Evolutionary conservation across 1,140 invertebrate genomes (phyloP).

Genomic region (Acromyrmex charruanus): DNA sequence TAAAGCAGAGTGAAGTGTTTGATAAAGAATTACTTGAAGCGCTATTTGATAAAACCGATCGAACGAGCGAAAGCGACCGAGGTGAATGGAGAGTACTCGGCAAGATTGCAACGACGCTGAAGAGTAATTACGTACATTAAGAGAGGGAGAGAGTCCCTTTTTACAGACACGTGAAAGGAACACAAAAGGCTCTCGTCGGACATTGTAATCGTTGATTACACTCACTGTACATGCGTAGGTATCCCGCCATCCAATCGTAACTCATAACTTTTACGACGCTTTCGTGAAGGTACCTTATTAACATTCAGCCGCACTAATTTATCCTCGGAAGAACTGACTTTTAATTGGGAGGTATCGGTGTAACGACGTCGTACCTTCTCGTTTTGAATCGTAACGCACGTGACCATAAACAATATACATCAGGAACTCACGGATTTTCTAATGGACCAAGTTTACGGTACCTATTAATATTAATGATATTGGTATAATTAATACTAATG

Average conservation of each 20-base stretch:
- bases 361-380: slow-evolving; percentile 44
- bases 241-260: slow-evolving; percentile 63
- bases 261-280: slow-evolving; percentile 74
- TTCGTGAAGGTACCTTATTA: slow-evolving; percentile 73
- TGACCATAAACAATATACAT: slow-evolving; percentile 6
- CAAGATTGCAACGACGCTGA: slow-evolving; percentile 45
- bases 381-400: slow-evolving; percentile 20
- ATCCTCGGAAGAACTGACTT: slow-evolving; percentile 64
- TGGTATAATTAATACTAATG: not conserved
- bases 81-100: slow-evolving; percentile 37
- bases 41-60: slow-evolving; percentile 26
- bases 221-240: slow-evolving; percentile 50
- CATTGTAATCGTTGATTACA: slow-evolving; percentile 61
- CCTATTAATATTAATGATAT: too few relatives aligned
- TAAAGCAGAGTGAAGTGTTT: too few relatives aligned
- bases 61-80: slow-evolving; percentile 32
- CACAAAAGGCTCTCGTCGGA: slow-evolving; percentile 48
- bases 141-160: slow-evolving; percentile 46
- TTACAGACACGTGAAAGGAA: slow-evolving; percentile 43
- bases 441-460: not conserved
- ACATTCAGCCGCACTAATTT: slow-evolving; percentile 72
- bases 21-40: not conserved
- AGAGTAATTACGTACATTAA: slow-evolving; percentile 57
- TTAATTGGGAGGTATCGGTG: slow-evolving; percentile 66
- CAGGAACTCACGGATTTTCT: not conserved